phyloP scores from a whole-genome alignment of 2,888 invertebrate species.

The Synanthedon andrenaeformis region DNA sequence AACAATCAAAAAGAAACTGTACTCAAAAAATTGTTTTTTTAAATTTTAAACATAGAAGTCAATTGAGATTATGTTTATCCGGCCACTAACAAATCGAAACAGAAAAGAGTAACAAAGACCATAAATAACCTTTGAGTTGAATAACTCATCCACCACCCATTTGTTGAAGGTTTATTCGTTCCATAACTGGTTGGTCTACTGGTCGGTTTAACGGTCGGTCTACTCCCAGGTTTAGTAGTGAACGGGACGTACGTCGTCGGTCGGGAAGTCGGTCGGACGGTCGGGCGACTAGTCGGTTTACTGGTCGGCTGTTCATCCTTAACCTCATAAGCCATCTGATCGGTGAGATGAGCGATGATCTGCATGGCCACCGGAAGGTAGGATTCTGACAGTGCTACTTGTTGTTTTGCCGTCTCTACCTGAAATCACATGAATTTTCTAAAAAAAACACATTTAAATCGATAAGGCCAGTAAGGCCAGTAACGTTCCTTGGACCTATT shows the following conservation, averaged over 20 bases:
- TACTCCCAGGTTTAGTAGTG: slow-evolving; percentile 1
- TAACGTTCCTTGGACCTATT: too few species aligned
- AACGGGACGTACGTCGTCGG: slow-evolving; percentile 1
- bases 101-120: slow-evolving; percentile 6
- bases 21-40: too few species aligned
- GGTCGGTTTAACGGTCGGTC: slow-evolving; percentile 3
- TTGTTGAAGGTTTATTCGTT: slow-evolving; percentile 10
- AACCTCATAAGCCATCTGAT: slow-evolving; percentile 71
- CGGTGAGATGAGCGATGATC: slow-evolving; percentile 72
- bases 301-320: slow-evolving; percentile 37
- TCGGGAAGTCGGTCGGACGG: slow-evolving; percentile 26
- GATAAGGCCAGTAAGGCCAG: too few species aligned
- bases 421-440: slow-evolving; percentile 19
- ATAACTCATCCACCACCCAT: slow-evolving; percentile 34
- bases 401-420: slow-evolving; percentile 50
- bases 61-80: too few species aligned
- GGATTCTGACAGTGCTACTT: slow-evolving; percentile 69
- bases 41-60: too few species aligned
- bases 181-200: slow-evolving; percentile 5
- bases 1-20: too few species aligned
- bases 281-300: slow-evolving; percentile 11
- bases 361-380: slow-evolving; percentile 78
- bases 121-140: slow-evolving; percentile 37
- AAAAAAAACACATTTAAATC: not conserved
- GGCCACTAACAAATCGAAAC: too few species aligned